Conservation (phyloP, 2,888 invertebrate species). For the Ametastegia equiseti region DNA sequence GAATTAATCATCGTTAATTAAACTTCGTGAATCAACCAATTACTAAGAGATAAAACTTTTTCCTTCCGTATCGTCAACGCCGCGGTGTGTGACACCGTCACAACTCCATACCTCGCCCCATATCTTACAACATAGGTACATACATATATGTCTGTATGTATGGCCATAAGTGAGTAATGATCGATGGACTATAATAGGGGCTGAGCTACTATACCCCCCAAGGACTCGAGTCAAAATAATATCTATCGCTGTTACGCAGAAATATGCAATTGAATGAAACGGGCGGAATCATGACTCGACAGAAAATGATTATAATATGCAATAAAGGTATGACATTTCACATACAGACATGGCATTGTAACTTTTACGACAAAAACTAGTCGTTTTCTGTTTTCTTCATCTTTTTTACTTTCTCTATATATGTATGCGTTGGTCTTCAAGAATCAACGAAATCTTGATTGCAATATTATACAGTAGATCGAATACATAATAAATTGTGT, state of each 20-base stretch:
- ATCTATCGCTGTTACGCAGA: neutral
- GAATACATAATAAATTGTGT: too few species aligned
- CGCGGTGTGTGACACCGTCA: neutral
- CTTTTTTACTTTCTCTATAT: too few species aligned
- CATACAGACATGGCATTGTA: too few species aligned
- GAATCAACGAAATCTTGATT: too few species aligned
- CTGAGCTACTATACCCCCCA: neutral
- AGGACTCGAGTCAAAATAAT: neutral
- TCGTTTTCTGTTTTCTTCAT: too few species aligned
- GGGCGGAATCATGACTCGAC: too few species aligned
- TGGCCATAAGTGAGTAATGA: neutral
- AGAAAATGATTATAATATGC: too few species aligned
- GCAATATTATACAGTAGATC: too few species aligned
- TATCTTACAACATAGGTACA: neutral
- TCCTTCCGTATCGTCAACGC: neutral
- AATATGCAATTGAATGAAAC: too few species aligned
- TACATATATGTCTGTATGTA: neutral
- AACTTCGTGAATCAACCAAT: slow-evolving; percentile 42
- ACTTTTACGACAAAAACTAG: too few species aligned
- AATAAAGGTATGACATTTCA: too few species aligned
- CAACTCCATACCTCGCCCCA: neutral
- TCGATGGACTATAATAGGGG: neutral
- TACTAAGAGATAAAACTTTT: slow-evolving; percentile 39
- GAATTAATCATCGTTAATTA: slow-evolving; percentile 30
- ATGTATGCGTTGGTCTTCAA: too few species aligned